Conservation (phyloP, 1,140 invertebrate genomes). For the Polypedilum pembai region DNA sequence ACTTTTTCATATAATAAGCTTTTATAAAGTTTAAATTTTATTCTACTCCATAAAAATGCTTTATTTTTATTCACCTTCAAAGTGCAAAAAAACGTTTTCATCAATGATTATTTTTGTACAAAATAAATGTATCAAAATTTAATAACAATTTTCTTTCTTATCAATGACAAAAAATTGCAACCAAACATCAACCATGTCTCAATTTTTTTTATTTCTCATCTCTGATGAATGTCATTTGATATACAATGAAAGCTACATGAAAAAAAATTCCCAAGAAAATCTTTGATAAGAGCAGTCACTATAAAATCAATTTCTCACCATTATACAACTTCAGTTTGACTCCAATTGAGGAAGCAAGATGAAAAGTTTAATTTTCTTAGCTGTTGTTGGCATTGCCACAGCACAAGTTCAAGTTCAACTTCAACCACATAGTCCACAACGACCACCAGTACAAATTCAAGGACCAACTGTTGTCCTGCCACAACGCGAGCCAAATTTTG, state of each 20-base stretch:
- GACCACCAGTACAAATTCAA: slow-evolving; percentile 2
- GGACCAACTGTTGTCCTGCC: not conserved
- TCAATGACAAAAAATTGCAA: too few relatives aligned
- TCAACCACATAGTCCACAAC: not conserved
- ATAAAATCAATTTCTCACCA: not conserved
- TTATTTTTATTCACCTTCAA: too few relatives aligned
- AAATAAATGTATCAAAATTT: too few relatives aligned
- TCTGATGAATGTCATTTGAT: not conserved
- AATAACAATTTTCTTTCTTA: too few relatives aligned
- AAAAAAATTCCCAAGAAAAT: not conserved
- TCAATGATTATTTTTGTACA: too few relatives aligned
- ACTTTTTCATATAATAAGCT: too few relatives aligned
- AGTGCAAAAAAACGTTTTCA: too few relatives aligned
- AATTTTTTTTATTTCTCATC: not conserved
- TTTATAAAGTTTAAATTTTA: too few relatives aligned
- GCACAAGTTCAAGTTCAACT: not conserved
- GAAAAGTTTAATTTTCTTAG: not conserved
- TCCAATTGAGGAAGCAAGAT: not conserved
- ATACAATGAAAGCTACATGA: not conserved
- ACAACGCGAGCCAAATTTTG: not conserved
- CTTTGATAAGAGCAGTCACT: not conserved
- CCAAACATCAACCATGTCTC: too few relatives aligned
- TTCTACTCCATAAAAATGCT: too few relatives aligned
- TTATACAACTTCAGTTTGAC: not conserved
- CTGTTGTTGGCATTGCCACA: not conserved